Evolutionary conservation across 2,888 invertebrate genomes (phyloP).

Genomic region (Xestia xanthographa): DNA sequence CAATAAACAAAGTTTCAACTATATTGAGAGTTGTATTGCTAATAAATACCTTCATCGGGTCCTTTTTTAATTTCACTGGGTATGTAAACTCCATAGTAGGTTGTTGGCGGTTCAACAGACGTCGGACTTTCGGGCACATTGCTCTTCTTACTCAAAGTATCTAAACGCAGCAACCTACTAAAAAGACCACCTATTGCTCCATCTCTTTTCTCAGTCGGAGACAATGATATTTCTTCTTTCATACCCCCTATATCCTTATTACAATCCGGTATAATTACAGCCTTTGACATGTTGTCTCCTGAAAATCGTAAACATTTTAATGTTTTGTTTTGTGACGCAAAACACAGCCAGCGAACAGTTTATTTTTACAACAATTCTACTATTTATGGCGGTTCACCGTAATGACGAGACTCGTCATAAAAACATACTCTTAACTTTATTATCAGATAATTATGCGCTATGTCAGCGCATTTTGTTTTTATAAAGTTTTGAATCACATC

Average conservation of each 20-base stretch:
- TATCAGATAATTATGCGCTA: constrained; percentile 58
- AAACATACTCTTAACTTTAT: constrained; percentile 76
- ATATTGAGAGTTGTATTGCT: no score
- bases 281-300: constrained; percentile 85
- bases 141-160: constrained; percentile 79
- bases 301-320: constrained; percentile 85
- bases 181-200: constrained; percentile 82
- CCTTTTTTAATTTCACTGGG: constrained; percentile 89
- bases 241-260: constrained; percentile 83
- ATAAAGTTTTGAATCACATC: constrained; percentile 67
- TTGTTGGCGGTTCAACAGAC: constrained; percentile 77
- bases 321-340: constrained; percentile 88
- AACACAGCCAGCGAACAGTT: constrained; percentile 74
- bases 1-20: constrained; percentile 7
- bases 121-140: constrained; percentile 78
- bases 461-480: constrained; percentile 74
- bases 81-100: constrained; percentile 89
- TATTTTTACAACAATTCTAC: constrained; percentile 79
- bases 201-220: constrained; percentile 84
- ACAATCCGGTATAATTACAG: constrained; percentile 84
- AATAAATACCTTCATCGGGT: constrained; percentile 84
- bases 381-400: constrained; percentile 73
- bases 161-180: constrained; percentile 84
- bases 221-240: constrained; percentile 83
- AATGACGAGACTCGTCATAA: constrained; percentile 78